A percentile compares a stretch with the other conserved stretches of the same genome.
These are phyloP conservation scores for Nudaria mundana DNA, from an alignment of 2,888 invertebrate species.

Conservation along the genomic window DNA sequence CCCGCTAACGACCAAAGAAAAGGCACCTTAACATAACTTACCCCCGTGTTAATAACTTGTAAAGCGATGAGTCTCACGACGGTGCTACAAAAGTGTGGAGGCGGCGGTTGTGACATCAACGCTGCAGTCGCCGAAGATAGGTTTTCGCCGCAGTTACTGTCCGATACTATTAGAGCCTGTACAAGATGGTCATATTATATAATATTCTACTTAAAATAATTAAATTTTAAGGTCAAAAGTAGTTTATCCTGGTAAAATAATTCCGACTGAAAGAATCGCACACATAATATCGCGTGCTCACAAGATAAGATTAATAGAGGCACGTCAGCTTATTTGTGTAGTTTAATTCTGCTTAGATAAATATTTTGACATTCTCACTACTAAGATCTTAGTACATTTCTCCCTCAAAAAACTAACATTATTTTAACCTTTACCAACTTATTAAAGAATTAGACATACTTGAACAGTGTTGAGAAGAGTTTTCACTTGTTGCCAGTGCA, in stretches of 20 bases:
- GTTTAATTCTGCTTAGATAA: too few relatives aligned
- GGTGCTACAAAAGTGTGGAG: conserved; percentile 96
- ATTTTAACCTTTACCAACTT: too few relatives aligned
- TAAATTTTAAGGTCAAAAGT: not conserved
- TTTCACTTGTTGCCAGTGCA: conserved; percentile 97
- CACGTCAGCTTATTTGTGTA: too few relatives aligned
- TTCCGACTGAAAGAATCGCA: too few relatives aligned
- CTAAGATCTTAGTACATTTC: too few relatives aligned
- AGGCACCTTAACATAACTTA: too few relatives aligned
- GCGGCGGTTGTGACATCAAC: conserved; percentile 94
- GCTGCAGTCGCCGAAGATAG: conserved; percentile 92
- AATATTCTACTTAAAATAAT: not conserved
- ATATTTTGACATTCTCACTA: too few relatives aligned
- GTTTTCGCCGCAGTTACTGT: conserved; percentile 85
- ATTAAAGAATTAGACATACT: conserved; percentile 75
- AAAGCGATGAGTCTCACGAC: conserved; percentile 97
- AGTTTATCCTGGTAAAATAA: not conserved
- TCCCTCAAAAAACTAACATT: too few relatives aligned
- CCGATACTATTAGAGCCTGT: conserved; percentile 90
- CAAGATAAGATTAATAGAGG: too few relatives aligned
- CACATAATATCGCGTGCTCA: too few relatives aligned
- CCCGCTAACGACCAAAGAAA: too few relatives aligned
- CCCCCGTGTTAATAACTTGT: conserved; percentile 96
- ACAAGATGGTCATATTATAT: too few relatives aligned
- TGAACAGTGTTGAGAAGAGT: conserved; percentile 92